Evolutionary conservation across 2,113 vertebrate species (phyloP), one percentile per base, ranked within the genome.

Genomic region (Numida meleagris): DNA sequence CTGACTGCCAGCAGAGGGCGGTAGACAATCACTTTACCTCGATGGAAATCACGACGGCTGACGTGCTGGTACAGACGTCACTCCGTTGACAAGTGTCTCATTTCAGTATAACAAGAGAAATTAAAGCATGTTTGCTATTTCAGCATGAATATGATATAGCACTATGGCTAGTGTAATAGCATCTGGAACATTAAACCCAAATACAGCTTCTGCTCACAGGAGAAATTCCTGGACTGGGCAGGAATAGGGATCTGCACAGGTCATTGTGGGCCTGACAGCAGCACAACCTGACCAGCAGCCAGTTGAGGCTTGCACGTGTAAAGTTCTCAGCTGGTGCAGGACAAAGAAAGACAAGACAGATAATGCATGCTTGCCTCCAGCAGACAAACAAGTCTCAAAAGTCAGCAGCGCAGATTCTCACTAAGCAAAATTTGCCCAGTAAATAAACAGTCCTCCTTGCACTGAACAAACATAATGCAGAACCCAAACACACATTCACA

Each of bases 1-100:
- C 66, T 14, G 31, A 24, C 14, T 23, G 83, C 88, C 96, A 94
- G 78, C 58, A 96, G 96, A 85, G 95, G 95, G 92, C 95, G 80
- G 74, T 51, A 42, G 73, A 71, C 12, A 58, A 82, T 42, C 61
- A 9, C 6, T 45, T 45, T 48, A 8, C n/a, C 59, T 45, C 20
- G 25, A 15, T 4, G 27, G 46, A 24, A 7, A 20, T 0, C 21
- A 11, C n/a, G 1, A 10, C 12, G 34, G 61, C 27, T 17, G 29
- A 4, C 12, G 42, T 4, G 1, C 1, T 0, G 7, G 24, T 7
- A 11, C 27, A 4, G 6, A 34, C 6, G 23, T n/a, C 9, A 0
- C 6, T 24, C 4, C 4, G 15, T 40, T 34, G 9, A 1, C 53
- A 34, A 12, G 27, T 36, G 57, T n/a, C 33, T 19, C 7, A 1